Conservation (phyloP, 2,797 vertebrate species). For the Onychomys torridus region DNA sequence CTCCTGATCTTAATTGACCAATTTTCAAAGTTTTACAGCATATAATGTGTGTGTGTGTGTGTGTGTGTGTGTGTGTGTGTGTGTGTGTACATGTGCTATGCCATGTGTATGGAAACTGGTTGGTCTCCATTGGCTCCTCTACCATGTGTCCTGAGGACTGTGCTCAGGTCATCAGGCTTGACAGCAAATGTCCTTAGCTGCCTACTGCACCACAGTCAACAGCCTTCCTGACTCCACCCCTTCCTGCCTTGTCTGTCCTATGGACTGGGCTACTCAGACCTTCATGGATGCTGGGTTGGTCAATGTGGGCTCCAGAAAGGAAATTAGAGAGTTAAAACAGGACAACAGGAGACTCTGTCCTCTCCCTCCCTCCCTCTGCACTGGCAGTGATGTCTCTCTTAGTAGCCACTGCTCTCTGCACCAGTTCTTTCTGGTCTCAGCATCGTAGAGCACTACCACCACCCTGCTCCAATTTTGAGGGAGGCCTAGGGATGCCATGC, state of each 20-base stretch:
- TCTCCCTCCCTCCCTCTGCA: neutral
- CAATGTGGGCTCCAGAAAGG: neutral
- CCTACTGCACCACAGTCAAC: too few relatives aligned
- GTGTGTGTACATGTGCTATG: neutral
- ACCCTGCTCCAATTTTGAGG: neutral
- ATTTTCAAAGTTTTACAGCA: neutral
- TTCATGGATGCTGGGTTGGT: neutral
- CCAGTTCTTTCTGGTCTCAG: neutral
- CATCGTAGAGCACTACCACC: accelerated
- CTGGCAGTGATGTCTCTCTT: neutral
- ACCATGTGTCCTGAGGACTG: neutral
- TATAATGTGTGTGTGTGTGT: neutral
- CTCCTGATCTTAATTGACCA: neutral
- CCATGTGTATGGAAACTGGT: neutral
- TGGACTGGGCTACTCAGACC: neutral
- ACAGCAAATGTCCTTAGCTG: neutral
- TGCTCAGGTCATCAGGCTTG: neutral
- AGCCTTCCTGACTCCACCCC: too few relatives aligned
- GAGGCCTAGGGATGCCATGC: too few relatives aligned
- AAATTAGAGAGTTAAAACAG: neutral
- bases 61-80: neutral
- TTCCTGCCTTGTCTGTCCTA: neutral
- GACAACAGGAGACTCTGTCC: neutral
- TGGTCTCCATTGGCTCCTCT: neutral
- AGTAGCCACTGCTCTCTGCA: neutral